Evolutionary conservation across 2,888 invertebrate genomes (phyloP).

Genomic region (Diadegma fenestrale): DNA sequence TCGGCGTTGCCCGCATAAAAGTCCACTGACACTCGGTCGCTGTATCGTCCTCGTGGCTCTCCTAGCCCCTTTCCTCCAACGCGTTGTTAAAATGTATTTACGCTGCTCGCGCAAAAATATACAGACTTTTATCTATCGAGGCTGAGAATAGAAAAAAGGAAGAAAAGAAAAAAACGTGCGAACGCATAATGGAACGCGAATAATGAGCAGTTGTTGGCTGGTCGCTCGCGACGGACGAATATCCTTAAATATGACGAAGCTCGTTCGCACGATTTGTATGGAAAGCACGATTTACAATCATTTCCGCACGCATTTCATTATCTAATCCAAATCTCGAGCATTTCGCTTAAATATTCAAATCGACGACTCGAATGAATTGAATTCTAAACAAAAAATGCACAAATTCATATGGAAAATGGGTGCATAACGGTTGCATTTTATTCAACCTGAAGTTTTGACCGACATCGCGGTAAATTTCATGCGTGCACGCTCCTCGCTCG

Average conservation of each 20-base stretch:
- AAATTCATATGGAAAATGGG: not conserved
- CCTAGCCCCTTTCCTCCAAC: conserved; percentile 2
- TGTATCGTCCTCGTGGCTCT: conserved; percentile 45
- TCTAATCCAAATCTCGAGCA: not conserved
- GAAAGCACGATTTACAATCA: not conserved
- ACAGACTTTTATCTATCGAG: conserved; percentile 64
- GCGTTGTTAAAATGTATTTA: conserved; percentile 24
- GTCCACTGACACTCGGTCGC: conserved; percentile 47
- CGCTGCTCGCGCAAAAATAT: conserved; percentile 15
- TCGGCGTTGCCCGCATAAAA: conserved; percentile 78
- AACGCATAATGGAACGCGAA: conserved; percentile 1
- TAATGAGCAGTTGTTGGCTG: conserved; percentile 30
- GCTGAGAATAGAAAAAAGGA: conserved; percentile 27
- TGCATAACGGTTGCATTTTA: not conserved
- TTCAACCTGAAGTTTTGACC: not conserved
- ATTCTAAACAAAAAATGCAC: not conserved
- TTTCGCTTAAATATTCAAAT: not conserved
- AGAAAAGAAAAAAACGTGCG: conserved; percentile 43
- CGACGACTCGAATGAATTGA: not conserved
- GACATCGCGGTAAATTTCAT: not conserved
- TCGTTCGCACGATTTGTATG: not conserved
- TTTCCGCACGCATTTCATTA: not conserved
- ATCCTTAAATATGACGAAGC: conserved; percentile 21
- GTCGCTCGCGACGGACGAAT: conserved; percentile 35
- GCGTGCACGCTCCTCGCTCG: not conserved